A percentile compares a stretch with the other conserved stretches of the same genome.
These are phyloP conservation scores for Procambarus clarkii DNA, from an alignment of 1,140 invertebrate species.

Conservation along the genomic window DNA sequence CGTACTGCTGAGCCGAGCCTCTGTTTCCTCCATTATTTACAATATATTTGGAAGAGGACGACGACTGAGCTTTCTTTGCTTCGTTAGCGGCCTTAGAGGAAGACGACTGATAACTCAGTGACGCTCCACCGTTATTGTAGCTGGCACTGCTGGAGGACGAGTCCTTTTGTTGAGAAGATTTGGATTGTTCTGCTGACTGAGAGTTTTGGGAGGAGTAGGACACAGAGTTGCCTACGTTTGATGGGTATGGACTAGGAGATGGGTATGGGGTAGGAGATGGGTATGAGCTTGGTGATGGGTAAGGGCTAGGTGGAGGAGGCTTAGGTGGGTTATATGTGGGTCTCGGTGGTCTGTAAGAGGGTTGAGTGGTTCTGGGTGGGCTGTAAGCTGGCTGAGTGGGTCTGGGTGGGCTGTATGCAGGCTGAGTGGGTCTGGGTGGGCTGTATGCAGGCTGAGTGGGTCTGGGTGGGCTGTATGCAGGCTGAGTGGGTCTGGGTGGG, in stretches of 20 bases:
- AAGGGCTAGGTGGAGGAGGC: not conserved
- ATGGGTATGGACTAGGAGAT: not conserved
- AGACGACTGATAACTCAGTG: constrained; percentile 26
- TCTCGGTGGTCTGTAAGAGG: not conserved
- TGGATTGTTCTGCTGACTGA: constrained; percentile 29
- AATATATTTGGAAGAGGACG: constrained; percentile 16
- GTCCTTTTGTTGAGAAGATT: constrained; percentile 8
- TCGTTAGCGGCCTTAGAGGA: constrained; percentile 27
- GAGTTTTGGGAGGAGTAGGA: constrained; percentile 39
- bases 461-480: not conserved
- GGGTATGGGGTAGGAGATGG: too few species aligned
- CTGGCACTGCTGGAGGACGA: constrained; percentile 11
- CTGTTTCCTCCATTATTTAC: constrained; percentile 12
- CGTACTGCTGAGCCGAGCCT: not conserved
- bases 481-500: not conserved
- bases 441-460: not conserved
- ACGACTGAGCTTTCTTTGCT: constrained; percentile 23
- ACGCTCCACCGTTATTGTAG: constrained; percentile 22
- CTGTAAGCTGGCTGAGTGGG: constrained; percentile 1
- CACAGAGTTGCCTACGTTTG: not conserved
- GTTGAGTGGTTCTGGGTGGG: not conserved
- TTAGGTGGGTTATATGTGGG: not conserved
- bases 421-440: not conserved
- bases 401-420: not conserved
- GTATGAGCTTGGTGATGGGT: too few species aligned